phyloP scores from a whole-genome alignment of 2,888 invertebrate species.

The Nebria salina region DNA sequence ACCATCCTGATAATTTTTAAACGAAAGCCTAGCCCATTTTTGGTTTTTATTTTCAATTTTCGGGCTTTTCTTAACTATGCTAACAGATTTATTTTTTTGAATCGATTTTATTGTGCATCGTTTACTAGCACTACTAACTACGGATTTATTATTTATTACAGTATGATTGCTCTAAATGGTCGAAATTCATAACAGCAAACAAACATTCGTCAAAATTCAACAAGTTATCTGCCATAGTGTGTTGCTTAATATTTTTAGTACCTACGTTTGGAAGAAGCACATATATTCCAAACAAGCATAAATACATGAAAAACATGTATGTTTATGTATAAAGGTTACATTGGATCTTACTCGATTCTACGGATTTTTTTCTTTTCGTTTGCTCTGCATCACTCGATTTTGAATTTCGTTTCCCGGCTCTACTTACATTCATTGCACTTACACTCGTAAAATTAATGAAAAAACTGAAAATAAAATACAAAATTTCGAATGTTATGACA shows the following conservation, averaged over 20 bases:
- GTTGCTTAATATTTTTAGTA: not conserved
- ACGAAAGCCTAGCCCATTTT: not conserved
- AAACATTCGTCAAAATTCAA: constrained; percentile 13
- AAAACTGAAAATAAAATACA: not conserved
- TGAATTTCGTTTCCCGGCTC: not conserved
- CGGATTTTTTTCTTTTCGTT: not conserved
- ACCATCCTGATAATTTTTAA: not conserved
- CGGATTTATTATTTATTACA: not conserved
- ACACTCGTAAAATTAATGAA: constrained; percentile 4
- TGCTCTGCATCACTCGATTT: not conserved
- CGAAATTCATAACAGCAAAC: not conserved
- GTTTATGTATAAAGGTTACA: not conserved
- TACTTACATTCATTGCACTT: constrained; percentile 8
- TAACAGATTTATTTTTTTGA: not conserved
- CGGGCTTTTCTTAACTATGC: not conserved
- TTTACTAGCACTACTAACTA: constrained; percentile 6
- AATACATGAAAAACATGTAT: constrained; percentile 3
- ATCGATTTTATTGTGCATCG: not conserved
- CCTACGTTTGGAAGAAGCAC: not conserved
- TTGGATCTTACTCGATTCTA: not conserved
- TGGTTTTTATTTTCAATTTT: not conserved
- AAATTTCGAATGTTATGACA: too few species aligned
- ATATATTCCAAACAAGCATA: constrained; percentile 10
- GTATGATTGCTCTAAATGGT: constrained; percentile 9
- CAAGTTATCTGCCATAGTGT: constrained; percentile 5